Base-by-base conservation (phyloP, 2,888 invertebrate genomes). In the Lysandra coridon region DNA sequence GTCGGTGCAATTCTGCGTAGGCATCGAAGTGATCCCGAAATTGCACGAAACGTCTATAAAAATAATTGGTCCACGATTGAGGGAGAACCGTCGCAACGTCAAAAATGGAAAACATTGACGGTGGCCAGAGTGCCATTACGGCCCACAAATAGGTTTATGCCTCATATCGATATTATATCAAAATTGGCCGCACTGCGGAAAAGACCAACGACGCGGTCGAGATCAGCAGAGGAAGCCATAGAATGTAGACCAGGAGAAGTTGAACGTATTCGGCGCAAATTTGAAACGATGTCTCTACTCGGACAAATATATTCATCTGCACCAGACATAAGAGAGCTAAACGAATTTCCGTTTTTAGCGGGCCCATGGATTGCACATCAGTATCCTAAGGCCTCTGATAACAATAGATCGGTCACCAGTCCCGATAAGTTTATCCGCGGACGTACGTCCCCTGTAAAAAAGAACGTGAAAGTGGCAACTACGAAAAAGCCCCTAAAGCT, bases 131-230 rank as follows among this genome's bases (percentile, higher is more conserved):
- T 95, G 60, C 96, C 96, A 0, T 91, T 97, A 57, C 95, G 96
- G 60, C 93, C 96, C 0, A 96, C 96, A 79, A 97, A 97, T 86
- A 95, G 97, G 17, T 96, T 96, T 82, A 98, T 98, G 98, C 98
- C 98, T 0, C 98, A 97, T 85, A 98, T 98, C 83, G 98, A 98
- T 85, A 96, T 98, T n/a, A 98, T 98, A 84, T 98, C 98, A 84
- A 98, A 98, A 91, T 96, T 97, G 79, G 98, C 98, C 0, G 95
- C 96, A 0, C 90, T 97, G 57, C 94, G 95, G 76, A 91, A 91
- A 82, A 91, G 94, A 64, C 89, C 92, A 1, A 84, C 90, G 40
- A 92, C 93, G 53, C 91, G 95, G 80, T 94, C 95, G 76, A 93
- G 95, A 83, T 93, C 95, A 33, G 90, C 93, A 10, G 93, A 94